A percentile compares a stretch with the other conserved stretches of the same genome.
Evolutionary conservation across 2,888 invertebrate genomes (phyloP).

Genomic region (Hipparchia semele): DNA sequence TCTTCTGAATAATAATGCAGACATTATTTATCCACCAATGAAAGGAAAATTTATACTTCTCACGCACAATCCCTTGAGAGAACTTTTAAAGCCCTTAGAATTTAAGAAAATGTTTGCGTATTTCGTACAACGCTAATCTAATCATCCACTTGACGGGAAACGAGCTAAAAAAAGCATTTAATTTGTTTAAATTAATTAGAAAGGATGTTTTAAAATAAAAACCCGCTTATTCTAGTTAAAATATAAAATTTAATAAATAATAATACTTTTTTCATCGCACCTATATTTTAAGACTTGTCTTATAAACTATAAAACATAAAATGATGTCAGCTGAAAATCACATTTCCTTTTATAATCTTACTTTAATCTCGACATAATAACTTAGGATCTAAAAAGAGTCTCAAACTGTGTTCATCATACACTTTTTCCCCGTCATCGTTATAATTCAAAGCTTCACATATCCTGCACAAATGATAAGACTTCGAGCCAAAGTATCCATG

Average conservation of each 20-base stretch:
- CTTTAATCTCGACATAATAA: conserved; percentile 31
- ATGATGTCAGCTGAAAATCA: neutral
- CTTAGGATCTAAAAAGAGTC: conserved; percentile 50
- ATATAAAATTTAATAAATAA: neutral
- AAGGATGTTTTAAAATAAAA: neutral
- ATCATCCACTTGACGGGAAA: too few species aligned
- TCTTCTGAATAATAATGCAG: conserved; percentile 60
- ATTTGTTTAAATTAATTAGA: neutral
- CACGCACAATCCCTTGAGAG: conserved; percentile 46
- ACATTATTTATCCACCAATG: conserved; percentile 60
- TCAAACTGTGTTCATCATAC: conserved; percentile 50
- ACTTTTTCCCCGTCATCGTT: conserved; percentile 63
- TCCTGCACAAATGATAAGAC: conserved; percentile 84
- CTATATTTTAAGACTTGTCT: neutral
- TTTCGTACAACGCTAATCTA: neutral
- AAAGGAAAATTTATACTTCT: conserved; percentile 56
- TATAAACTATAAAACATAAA: neutral
- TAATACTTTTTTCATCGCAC: neutral
- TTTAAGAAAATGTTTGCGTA: conserved; percentile 5
- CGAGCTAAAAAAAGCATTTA: too few species aligned
- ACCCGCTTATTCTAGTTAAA: neutral
- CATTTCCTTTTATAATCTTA: neutral
- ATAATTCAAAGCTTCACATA: conserved; percentile 87
- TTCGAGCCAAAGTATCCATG: conserved; percentile 86
- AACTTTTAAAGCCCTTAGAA: conserved; percentile 40